Evolutionary conservation across 2,797 vertebrate genomes (phyloP), one percentile per base, ranked within the genome.

Genomic region (Phoebastria nigripes): DNA sequence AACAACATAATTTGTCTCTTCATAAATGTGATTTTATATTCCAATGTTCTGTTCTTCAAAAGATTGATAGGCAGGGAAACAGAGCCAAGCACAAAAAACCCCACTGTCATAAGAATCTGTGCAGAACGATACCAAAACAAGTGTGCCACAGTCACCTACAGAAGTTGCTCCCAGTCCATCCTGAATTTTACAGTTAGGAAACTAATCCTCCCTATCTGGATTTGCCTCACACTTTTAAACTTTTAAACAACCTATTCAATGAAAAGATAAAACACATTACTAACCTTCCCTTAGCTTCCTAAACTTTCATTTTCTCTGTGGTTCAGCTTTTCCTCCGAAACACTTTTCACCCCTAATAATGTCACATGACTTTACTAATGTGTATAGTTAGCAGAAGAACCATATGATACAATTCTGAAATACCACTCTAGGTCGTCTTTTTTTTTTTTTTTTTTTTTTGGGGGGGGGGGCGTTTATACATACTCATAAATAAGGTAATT

Each of bases 371-470:
- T 71, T 62, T 37, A 28, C 4, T 61, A 22, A 8, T 33, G 31
- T 35, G 9, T 12, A 47, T 15, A 62, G 1, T 35, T 63, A 70
- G 19, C 11, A 56, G 47, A 47, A 77, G 37, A 78, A 44, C 3
- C 15, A 31, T 33, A 35, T 20, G 7, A 71, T 3, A 37, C 0
- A 2, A 44, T 62, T 74, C 19, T 78, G 71, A 70, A 79, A 85
- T n/a, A 41, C 2, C 4, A 29, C 11, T 39, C 9, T 10, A 52
- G 6, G 12, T 4, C 4, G 1, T 37, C 18, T 31, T 52, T 15
- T 29, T 44, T 35, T 8, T 26, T 15, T 24, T 37, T n/a, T 17
- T 31, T 37, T 39, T 24, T 37, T 37, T 37, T 37, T 8, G 37
- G 37, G 37, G 37, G 37, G 37, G 37, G 37, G 37, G 4, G 1